A percentile compares a stretch with the other conserved stretches of the same genome.
phyloP scores from a whole-genome alignment of 2,797 vertebrate genomes.

The Myotis myotis region DNA sequence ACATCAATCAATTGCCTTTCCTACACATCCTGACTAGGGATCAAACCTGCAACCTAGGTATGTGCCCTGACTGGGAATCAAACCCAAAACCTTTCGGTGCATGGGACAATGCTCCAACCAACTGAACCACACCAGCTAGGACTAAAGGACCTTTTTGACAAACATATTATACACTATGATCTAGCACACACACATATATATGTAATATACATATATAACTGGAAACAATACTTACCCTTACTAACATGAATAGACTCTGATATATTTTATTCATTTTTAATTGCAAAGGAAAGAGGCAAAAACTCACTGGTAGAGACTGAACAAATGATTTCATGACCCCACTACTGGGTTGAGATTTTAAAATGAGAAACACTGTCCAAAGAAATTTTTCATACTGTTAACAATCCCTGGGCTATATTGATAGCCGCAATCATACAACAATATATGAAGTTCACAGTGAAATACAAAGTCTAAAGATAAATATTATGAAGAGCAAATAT shows the following conservation, averaged over 20 bases:
- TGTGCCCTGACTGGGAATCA: not conserved
- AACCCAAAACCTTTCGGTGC: not conserved
- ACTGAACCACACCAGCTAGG: not conserved
- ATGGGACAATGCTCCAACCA: not conserved
- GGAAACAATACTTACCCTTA: conserved; percentile 43
- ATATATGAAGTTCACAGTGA: not conserved
- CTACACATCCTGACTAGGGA: not conserved
- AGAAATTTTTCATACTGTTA: not conserved
- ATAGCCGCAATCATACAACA: not conserved
- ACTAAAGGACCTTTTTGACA: not conserved
- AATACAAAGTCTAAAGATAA: not conserved
- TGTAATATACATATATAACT: not conserved
- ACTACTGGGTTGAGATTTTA: not conserved
- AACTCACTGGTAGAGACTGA: not conserved
- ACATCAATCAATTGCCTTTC: not conserved
- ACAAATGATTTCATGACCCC: not conserved
- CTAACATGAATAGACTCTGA: not conserved
- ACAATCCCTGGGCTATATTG: not conserved
- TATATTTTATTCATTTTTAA: conserved; percentile 7
- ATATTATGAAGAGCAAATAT: not conserved
- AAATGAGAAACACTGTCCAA: not conserved
- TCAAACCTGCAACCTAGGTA: not conserved
- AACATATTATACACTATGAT: not conserved
- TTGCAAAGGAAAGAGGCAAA: conserved; percentile 25
- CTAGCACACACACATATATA: not conserved